Evolutionary conservation across 2,113 vertebrate genomes (phyloP).

Genomic region (Syngnathus typhle): DNA sequence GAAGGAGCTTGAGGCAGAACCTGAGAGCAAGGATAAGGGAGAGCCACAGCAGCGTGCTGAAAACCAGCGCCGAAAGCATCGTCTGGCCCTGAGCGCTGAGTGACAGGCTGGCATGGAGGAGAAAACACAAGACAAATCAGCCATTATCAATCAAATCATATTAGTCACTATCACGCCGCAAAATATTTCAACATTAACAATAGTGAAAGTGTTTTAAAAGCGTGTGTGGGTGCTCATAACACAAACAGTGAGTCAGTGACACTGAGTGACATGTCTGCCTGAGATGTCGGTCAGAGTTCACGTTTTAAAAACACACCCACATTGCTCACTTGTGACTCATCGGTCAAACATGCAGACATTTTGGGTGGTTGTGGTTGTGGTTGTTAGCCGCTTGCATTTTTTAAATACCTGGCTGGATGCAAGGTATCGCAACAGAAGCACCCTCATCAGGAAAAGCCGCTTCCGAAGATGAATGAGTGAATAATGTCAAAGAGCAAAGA

Average conservation of each 20-base stretch:
- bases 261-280: background rate
- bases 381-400: background rate
- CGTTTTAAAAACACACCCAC: constrained; percentile 8
- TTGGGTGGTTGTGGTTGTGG: background rate
- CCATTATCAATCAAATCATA: background rate
- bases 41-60: constrained; percentile 81
- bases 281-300: constrained; percentile 41
- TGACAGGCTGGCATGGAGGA: constrained; percentile 36
- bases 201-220: background rate
- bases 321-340: constrained; percentile 14
- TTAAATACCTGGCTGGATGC: background rate
- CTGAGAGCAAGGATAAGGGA: constrained; percentile 79
- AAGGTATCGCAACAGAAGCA: background rate
- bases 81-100: constrained; percentile 71
- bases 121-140: background rate
- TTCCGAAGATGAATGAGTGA: no score
- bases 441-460: no score
- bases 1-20: constrained; percentile 77
- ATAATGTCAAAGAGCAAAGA: no score
- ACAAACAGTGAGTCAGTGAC: constrained; percentile 4
- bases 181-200: background rate
- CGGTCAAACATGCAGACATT: background rate
- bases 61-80: constrained; percentile 74
- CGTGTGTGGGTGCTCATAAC: background rate
- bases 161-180: background rate